Percentiles rank a stretch among this genome's conserved stretches.
phyloP scores from a whole-genome alignment of 1,140 invertebrate species.

The Leguminivora glycinivorella region DNA sequence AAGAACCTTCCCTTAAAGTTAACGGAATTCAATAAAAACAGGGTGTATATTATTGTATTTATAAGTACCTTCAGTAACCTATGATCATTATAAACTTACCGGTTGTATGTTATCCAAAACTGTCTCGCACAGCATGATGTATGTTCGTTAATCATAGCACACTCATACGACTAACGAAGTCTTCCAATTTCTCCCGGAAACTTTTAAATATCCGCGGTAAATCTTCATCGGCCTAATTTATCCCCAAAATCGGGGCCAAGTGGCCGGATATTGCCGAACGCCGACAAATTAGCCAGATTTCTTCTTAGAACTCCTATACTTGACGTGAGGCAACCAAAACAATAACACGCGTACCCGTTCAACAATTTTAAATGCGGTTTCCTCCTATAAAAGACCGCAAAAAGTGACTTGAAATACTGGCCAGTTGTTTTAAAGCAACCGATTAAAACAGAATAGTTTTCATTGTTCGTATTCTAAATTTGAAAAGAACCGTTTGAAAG shows the following conservation, averaged over 20 bases:
- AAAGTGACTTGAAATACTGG: not conserved
- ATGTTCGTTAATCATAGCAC: not conserved
- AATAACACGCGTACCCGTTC: conserved; percentile 13
- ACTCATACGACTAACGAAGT: not conserved
- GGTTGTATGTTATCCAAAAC: conserved; percentile 25
- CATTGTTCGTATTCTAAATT: not conserved
- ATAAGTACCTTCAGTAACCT: too few relatives aligned
- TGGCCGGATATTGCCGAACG: conserved; percentile 19
- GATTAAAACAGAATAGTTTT: not conserved
- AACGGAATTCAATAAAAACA: too few relatives aligned
- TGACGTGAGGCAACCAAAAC: conserved; percentile 6
- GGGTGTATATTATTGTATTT: too few relatives aligned
- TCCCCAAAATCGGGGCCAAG: not conserved
- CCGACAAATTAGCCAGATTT: conserved; percentile 21
- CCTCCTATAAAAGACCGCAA: not conserved
- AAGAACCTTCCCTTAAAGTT: too few relatives aligned
- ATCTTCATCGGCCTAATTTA: conserved; percentile 14
- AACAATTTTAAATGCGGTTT: not conserved
- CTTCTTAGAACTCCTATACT: conserved; percentile 11
- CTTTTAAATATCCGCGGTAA: not conserved
- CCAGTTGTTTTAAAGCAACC: not conserved
- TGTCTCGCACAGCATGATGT: conserved; percentile 5
- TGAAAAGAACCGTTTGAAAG: not conserved
- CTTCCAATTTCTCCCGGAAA: not conserved
- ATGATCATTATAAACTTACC: too few relatives aligned